These are phyloP conservation scores for Bellardia pandia DNA, from an alignment of 2,888 invertebrate genomes.

Conservation along the genomic window DNA sequence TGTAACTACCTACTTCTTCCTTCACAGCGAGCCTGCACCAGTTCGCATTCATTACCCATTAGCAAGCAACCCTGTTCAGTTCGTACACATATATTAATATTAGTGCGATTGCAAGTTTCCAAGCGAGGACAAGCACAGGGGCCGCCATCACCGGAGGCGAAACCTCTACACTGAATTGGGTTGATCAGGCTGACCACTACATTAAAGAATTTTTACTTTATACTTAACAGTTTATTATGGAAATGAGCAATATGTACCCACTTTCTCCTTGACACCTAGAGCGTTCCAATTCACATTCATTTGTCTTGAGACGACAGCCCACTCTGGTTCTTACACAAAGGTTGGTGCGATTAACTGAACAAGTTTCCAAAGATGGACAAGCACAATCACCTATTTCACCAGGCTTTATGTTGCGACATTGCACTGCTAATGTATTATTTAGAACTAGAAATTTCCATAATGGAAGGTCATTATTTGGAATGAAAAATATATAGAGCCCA, in stretches of 20 bases:
- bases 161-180: conserved; percentile 30
- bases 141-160: conserved; percentile 23
- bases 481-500: not conserved
- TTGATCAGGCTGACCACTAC: not conserved
- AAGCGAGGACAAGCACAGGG: conserved; percentile 47
- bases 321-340: conserved; percentile 40
- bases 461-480: not conserved
- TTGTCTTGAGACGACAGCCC: conserved; percentile 39
- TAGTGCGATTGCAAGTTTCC: conserved; percentile 10
- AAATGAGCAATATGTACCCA: not conserved
- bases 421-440: conserved; percentile 3
- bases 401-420: conserved; percentile 29
- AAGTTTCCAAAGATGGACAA: conserved; percentile 13
- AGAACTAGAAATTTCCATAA: conserved; percentile 10
- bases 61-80: conserved; percentile 11
- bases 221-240: no score
- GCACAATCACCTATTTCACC: conserved; percentile 43
- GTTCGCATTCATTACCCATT: conserved; percentile 47
- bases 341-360: conserved; percentile 52
- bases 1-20: conserved; percentile 18
- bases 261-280: conserved; percentile 40
- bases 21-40: conserved; percentile 45
- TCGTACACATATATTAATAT: conserved; percentile 29
- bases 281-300: conserved; percentile 52
- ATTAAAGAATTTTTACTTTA: not conserved